phyloP scores from a whole-genome alignment of 2,113 vertebrate genomes.

The Oreamnos americanus region DNA sequence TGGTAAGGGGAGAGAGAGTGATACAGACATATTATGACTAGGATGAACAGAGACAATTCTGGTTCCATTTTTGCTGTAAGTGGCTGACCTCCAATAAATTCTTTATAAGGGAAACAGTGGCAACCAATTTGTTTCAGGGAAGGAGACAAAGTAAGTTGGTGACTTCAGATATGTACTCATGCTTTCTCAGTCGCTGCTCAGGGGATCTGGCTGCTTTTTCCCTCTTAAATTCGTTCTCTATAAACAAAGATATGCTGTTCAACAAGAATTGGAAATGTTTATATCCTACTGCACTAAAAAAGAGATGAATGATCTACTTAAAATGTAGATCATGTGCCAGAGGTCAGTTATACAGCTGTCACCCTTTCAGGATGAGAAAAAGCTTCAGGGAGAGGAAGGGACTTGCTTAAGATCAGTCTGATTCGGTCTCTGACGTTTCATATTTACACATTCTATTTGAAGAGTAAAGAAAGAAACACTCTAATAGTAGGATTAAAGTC shows the following conservation, averaged over 20 bases:
- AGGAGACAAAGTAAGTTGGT: neutral
- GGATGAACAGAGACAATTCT: neutral
- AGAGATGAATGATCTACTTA: neutral
- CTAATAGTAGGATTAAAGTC: neutral
- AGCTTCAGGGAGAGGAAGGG: neutral
- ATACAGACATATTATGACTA: neutral
- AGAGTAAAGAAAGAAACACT: neutral
- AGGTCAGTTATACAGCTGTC: neutral
- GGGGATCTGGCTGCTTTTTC: neutral
- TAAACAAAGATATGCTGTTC: neutral
- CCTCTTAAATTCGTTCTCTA: neutral
- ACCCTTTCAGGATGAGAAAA: neutral
- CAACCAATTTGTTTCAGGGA: neutral
- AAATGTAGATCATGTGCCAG: neutral
- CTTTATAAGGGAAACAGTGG: neutral
- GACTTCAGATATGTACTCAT: neutral
- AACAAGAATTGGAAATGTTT: neutral
- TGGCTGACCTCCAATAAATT: neutral
- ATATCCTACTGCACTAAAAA: neutral
- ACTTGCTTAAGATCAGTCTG: neutral
- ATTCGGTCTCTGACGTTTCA: neutral
- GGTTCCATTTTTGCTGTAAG: neutral
- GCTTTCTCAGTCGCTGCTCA: neutral
- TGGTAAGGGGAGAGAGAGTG: neutral
- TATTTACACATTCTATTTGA: neutral